These are phyloP conservation scores for Coregonus ussuriensis DNA, from an alignment of 2,797 vertebrate species.

Conservation along the genomic window DNA sequence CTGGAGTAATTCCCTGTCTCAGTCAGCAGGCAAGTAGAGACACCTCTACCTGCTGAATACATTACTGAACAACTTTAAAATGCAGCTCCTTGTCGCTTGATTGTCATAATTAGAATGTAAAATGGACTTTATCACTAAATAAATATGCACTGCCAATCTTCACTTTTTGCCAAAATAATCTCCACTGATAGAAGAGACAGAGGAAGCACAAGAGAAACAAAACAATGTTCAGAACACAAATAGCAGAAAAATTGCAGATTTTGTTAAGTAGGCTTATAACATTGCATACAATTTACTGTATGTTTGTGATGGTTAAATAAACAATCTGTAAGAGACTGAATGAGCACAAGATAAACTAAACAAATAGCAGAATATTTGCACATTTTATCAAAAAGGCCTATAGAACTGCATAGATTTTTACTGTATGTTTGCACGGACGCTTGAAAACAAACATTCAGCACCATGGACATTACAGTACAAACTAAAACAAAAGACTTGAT, in stretches of 20 bases:
- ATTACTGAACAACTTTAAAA: slow-evolving; percentile 26
- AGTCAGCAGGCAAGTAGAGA: slow-evolving; percentile 9
- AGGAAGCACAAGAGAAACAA: background rate
- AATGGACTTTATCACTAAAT: background rate
- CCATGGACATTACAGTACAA: too few species aligned
- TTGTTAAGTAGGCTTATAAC: background rate
- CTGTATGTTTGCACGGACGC: too few species aligned
- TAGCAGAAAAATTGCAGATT: background rate
- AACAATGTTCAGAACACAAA: background rate
- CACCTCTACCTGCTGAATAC: slow-evolving; percentile 18
- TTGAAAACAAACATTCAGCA: too few species aligned
- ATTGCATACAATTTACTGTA: background rate
- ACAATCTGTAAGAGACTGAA: too few species aligned
- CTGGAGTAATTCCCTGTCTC: slow-evolving; percentile 17
- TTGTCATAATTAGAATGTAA: slow-evolving; percentile 31
- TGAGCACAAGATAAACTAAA: too few species aligned
- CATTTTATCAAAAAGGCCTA: background rate
- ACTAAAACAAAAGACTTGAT: background rate
- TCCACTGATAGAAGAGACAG: background rate
- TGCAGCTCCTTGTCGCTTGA: slow-evolving; percentile 7
- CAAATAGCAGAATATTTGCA: background rate
- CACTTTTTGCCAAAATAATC: background rate
- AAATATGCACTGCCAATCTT: background rate
- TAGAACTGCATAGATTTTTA: background rate
- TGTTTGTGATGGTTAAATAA: too few species aligned